Evolutionary conservation across 2,888 invertebrate genomes (phyloP), one percentile per base, ranked within the genome.

Genomic region (Cheilosia impressa): DNA sequence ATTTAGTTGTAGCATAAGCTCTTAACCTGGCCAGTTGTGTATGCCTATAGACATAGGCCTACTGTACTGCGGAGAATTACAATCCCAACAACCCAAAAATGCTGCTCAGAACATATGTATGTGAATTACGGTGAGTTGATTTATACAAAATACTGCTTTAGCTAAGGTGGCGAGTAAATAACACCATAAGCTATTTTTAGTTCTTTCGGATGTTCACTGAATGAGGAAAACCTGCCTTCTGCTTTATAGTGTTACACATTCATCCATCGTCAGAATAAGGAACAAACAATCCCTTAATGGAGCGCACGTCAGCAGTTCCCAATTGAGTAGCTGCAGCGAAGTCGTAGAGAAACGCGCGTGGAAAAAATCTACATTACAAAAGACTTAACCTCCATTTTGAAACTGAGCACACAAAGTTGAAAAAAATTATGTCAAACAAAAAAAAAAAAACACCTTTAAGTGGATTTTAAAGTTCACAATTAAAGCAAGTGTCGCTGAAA

Each of bases 161-260:
- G 78, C 63, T 71, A 71, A 50, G 50, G 57, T 57, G 47, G 41
- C 38, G 27, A 62, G 38, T 57, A 71, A 63, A 63, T 31, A 57
- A 57, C 47, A 50, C 62, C 27, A 43, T 41, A 47, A 63, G 71
- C 63, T 78, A 71, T 78, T 76, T 76, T 60, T 60, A 76, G 52
- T 52, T 60, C 43, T 31, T 47, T 47, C 9, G 45, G 47, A n/a
- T 45, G 9, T 27, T 65, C n/a, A n/a, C 31, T 34, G 58, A 53
- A 45, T 38, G 24, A 66, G 17, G 31, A 66, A 41, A 65, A 75
- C 45, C 34, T 50, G 38, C 34, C 58, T 52, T 47, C 31, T 75
- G 13, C 47, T 52, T 50, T 19, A 43, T 52, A 52, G 53, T 38
- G 13, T 38, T 13, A 38, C 13, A 13, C 38, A 38, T 38, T 38